Evolutionary conservation across 2,888 invertebrate species (phyloP).

Genomic region (Therioaphis trifolii): DNA sequence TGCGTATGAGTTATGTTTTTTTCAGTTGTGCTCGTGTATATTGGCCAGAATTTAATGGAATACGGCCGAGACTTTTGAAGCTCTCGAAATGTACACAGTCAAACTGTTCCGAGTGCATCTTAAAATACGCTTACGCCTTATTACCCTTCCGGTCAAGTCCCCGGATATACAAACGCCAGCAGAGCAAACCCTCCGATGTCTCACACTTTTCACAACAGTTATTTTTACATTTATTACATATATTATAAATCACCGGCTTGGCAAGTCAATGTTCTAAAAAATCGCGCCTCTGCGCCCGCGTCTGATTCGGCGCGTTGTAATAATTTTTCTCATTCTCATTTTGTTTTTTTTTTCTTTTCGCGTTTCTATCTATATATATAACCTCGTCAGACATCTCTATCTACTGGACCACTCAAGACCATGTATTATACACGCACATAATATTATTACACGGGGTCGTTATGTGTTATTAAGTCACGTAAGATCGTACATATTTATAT

Average conservation of each 20-base stretch:
- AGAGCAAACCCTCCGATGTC: constrained; percentile 16
- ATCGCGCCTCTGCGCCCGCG: constrained; percentile 9
- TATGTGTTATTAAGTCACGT: constrained; percentile 52
- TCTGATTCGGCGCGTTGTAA: background rate
- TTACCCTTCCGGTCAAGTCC: constrained; percentile 57
- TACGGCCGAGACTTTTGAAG: background rate
- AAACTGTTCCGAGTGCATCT: constrained; percentile 34
- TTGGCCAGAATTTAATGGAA: constrained; percentile 47
- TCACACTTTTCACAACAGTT: constrained; percentile 21
- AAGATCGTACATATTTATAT: background rate
- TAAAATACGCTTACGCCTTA: constrained; percentile 56
- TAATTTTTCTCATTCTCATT: background rate
- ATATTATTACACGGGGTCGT: constrained; percentile 44
- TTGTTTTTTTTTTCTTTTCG: background rate
- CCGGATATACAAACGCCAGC: constrained; percentile 40
- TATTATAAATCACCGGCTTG: constrained; percentile 28
- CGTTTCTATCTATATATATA: background rate
- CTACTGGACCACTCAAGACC: constrained; percentile 3
- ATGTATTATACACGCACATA: constrained; percentile 3
- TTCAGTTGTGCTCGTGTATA: background rate
- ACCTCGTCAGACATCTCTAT: constrained; percentile 47
- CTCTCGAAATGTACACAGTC: background rate
- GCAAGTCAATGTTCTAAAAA: constrained; percentile 15
- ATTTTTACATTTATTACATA: constrained; percentile 33
- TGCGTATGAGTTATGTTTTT: background rate